These are phyloP conservation scores for Ciconia boyciana DNA, from an alignment of 2,113 vertebrate genomes.

Conservation along the genomic window DNA sequence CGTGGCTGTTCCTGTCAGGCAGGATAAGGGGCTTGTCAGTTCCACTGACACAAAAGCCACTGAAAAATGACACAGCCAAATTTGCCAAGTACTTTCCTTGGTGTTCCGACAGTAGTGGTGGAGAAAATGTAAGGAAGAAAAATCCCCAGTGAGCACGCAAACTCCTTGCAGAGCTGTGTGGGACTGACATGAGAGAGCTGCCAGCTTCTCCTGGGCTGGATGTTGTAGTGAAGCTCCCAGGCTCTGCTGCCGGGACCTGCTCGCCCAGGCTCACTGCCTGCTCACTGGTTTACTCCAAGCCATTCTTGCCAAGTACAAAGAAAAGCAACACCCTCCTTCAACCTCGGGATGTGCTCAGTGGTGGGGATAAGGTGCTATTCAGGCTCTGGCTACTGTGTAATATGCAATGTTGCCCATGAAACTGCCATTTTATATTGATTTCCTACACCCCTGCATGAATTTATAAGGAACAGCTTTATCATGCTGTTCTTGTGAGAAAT, in stretches of 20 bases:
- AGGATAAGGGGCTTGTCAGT: neutral
- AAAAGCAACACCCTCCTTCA: neutral
- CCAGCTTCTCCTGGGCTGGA: neutral
- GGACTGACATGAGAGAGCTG: neutral
- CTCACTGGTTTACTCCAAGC: neutral
- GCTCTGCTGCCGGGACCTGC: neutral
- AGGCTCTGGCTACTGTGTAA: neutral
- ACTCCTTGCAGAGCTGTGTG: neutral
- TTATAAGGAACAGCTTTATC: constrained; percentile 5
- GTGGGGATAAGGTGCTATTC: neutral
- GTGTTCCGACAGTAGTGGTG: neutral
- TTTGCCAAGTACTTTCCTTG: neutral
- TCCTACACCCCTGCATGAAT: neutral
- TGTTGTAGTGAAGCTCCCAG: neutral
- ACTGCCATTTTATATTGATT: constrained; percentile 1
- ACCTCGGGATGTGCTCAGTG: fast-evolving
- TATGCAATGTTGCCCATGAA: neutral
- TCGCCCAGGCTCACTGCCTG: neutral
- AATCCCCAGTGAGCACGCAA: fast-evolving
- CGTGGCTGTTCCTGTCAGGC: neutral
- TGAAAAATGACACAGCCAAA: neutral
- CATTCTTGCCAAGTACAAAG: neutral
- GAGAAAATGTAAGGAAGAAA: neutral
- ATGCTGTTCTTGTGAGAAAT: neutral
- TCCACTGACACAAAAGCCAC: neutral